Base-by-base conservation (phyloP, 2,797 vertebrate genomes). In the Botia kubotai region DNA sequence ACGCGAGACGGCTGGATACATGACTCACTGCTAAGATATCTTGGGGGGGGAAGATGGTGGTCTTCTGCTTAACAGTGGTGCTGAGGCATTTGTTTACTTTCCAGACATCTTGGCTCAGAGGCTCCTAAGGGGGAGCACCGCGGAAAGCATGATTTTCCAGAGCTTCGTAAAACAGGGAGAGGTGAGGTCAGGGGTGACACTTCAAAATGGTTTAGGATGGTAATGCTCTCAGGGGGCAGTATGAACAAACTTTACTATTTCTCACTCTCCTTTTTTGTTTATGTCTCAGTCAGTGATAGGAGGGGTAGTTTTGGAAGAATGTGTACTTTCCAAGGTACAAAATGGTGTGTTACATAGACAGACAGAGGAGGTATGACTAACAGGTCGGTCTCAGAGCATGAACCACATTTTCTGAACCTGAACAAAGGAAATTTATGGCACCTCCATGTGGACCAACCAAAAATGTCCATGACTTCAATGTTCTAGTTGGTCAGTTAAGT, bases 1-100 rank as follows among this genome's bases (percentile, higher is more conserved):
- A 75, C 69, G 78, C 82, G 88, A 86, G 86, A 84, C 85, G 86
- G 82, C 83, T 58, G 3, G 86, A 87, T 69, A 88, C 84, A 88
- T 94, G 93, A 94, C 88, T 95, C 93, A 95, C 88, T 89, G 90
- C 89, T 87, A 85, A 92, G 92, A 86, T 91, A 94, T 94, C 94
- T 91, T 75, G 72, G 58, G 62, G 33, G 33, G 71, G 79, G 75
- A 74, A 58, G 71, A 53, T 81, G 81, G 82, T 84, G 80, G 83
- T 89, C 87, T 81, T 90, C 90, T 87, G 75, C 89, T 84, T 82
- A 82, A 91, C 89, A 62, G 87, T 85, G 46, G 89, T 89, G 91
- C 87, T 86, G 85, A 89, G 88, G 87, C 88, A 72, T 93, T 91
- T 93, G 92, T 94, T 94, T 93, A 94, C 91, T 91, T 91, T 94